Evolutionary conservation across 2,797 vertebrate genomes (phyloP), one percentile per base, ranked within the genome.

Genomic region (Platalea minor): DNA sequence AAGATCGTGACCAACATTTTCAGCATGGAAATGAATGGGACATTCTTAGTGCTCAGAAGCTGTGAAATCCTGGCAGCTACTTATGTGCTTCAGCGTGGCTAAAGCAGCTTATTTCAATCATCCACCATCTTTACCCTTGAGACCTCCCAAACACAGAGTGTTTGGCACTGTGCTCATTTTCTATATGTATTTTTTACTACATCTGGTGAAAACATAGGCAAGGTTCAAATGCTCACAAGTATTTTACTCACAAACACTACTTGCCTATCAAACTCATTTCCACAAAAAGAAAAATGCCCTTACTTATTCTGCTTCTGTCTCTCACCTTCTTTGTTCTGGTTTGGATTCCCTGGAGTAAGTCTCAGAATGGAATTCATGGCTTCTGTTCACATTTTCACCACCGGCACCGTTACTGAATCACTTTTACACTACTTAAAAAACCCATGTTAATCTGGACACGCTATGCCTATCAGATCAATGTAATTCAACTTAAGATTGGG

Each of bases 401-500:
- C 24, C 5, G 3, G 19, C 33, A 39, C 7, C 2, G 28, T 50
- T 45, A 85, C 1, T 91, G 43, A 87, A 74, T 54, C 95, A 85
- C 73, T 82, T 24, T 93, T 81, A 94, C 63, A 75, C 59, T 77
- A 93, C 93, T 96, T 96, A 11, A 86, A 85, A 92, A 85, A 9
- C 4, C 31, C 56, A 7, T 4, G 29, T 84, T 88, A 59, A 88
- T 64, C 56, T 82, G 76, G 35, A 76, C 51, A 76, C 1, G 2
- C 11, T 50, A 91, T 74, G 85, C 74, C 54, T 86, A 96, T 61
- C 75, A 73, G 78, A 86, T 95, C 93, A 94, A 95, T 87, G 92
- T 89, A 96, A 97, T 90, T 95, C 81, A 89, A 92, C 84, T 92
- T 95, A 96, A 88, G 68, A 37, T 29, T 88, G 74, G 77, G 67